Conservation (phyloP, 2,113 vertebrate genomes). For the Hippocampus zosterae region DNA sequence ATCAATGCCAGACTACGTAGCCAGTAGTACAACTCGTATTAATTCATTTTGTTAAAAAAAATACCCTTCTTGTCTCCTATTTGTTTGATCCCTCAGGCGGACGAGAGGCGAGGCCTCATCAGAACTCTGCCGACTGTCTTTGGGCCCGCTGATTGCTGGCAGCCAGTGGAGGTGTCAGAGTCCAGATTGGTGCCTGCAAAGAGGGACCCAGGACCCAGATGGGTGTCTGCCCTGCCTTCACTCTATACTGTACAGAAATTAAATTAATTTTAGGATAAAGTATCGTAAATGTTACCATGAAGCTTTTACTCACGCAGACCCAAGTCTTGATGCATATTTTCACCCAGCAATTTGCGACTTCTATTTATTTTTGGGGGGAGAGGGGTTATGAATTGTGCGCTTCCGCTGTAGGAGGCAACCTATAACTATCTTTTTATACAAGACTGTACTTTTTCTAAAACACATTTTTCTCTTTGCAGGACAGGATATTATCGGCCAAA, state of each 20-base stretch:
- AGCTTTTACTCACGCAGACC: neutral
- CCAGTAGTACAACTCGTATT: neutral
- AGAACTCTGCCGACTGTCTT: constrained; percentile 61
- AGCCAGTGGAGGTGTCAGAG: constrained; percentile 43
- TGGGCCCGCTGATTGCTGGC: constrained; percentile 46
- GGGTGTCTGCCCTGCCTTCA: constrained; percentile 45
- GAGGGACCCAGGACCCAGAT: constrained; percentile 48
- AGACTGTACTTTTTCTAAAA: neutral
- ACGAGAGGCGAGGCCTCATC: constrained; percentile 59
- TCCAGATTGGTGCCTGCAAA: constrained; percentile 33
- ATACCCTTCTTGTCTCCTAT: neutral
- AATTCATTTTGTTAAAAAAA: neutral
- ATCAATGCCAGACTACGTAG: neutral
- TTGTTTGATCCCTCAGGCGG: constrained; percentile 46
- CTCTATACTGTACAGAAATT: neutral
- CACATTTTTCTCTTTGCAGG: constrained; percentile 43
- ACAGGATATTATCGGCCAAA: constrained; percentile 43
- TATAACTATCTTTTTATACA: too few relatives aligned
- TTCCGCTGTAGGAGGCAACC: neutral
- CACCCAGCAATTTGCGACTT: neutral
- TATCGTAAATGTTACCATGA: neutral
- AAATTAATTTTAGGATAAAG: neutral
- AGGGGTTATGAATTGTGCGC: neutral
- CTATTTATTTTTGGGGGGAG: too few relatives aligned
- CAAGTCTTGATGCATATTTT: neutral